These are phyloP conservation scores for Hyles euphorbiae DNA, from an alignment of 1,140 invertebrate species.

Conservation along the genomic window DNA sequence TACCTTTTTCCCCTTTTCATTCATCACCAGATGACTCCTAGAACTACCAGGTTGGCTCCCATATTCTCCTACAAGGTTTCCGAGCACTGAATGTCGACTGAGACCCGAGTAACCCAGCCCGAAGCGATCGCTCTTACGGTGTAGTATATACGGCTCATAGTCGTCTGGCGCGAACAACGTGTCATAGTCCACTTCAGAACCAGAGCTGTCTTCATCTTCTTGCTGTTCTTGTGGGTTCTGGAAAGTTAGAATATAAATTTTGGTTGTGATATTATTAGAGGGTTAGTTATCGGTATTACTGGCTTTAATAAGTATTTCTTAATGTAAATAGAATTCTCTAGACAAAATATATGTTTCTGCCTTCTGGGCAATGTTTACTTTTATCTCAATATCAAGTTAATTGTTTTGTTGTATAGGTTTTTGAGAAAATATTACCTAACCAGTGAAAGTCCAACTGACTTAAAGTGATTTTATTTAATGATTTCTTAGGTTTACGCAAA, in stretches of 20 bases:
- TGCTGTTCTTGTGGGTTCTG: constrained; percentile 27
- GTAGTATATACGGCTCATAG: constrained; percentile 81
- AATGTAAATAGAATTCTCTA: too few species aligned
- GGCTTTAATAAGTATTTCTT: too few species aligned
- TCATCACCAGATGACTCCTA: constrained; percentile 64
- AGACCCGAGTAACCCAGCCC: constrained; percentile 94
- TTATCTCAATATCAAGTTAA: too few species aligned
- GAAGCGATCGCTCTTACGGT: constrained; percentile 88
- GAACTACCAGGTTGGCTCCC: constrained; percentile 38
- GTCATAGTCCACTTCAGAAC: constrained; percentile 79
- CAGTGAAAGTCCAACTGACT: too few species aligned
- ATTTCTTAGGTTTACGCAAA: too few species aligned
- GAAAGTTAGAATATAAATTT: constrained; percentile 23
- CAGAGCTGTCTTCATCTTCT: constrained; percentile 59
- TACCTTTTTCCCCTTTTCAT: constrained; percentile 70
- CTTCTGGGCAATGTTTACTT: too few species aligned
- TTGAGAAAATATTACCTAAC: too few species aligned
- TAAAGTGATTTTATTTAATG: too few species aligned
- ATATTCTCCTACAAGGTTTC: constrained; percentile 48
- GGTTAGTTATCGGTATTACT: too few species aligned
- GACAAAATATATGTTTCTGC: too few species aligned
- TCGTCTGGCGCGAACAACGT: constrained; percentile 92
- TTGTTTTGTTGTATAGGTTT: too few species aligned
- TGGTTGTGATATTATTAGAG: too few species aligned
- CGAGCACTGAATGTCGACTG: constrained; percentile 76